A percentile compares a stretch with the other conserved stretches of the same genome.
Conservation (phyloP, 1,140 invertebrate species). For the Araneus ventricosus region DNA sequence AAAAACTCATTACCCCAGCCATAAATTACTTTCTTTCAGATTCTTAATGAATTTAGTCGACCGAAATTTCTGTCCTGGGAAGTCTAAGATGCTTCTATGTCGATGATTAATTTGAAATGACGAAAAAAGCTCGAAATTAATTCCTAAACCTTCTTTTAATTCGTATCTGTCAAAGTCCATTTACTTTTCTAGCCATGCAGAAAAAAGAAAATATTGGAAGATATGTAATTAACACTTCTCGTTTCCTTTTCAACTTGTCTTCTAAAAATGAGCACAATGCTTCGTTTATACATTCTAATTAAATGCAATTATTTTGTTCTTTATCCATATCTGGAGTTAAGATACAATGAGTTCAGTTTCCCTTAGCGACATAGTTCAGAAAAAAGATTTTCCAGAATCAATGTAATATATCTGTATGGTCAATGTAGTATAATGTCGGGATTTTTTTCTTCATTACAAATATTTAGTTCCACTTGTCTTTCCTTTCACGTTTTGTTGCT, state of each 20-base stretch:
- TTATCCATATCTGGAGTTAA: background rate
- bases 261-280: background rate
- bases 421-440: no score
- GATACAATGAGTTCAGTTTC: background rate
- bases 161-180: background rate
- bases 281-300: background rate
- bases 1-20: slow-evolving; percentile 1
- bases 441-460: no score
- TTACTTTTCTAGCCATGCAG: background rate
- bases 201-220: background rate
- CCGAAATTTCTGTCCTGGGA: background rate
- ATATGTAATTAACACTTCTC: background rate
- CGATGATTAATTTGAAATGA: background rate
- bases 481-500: no score
- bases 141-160: background rate
- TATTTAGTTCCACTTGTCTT: no score
- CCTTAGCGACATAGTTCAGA: no score
- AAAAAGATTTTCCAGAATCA: no score
- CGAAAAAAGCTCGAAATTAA: background rate
- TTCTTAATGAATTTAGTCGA: background rate
- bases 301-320: background rate
- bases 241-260: background rate
- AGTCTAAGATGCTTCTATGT: background rate
- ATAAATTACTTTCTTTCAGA: background rate
- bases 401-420: no score